Evolutionary conservation across 2,113 vertebrate genomes (phyloP).

Genomic region (Apodemus speciosus): DNA sequence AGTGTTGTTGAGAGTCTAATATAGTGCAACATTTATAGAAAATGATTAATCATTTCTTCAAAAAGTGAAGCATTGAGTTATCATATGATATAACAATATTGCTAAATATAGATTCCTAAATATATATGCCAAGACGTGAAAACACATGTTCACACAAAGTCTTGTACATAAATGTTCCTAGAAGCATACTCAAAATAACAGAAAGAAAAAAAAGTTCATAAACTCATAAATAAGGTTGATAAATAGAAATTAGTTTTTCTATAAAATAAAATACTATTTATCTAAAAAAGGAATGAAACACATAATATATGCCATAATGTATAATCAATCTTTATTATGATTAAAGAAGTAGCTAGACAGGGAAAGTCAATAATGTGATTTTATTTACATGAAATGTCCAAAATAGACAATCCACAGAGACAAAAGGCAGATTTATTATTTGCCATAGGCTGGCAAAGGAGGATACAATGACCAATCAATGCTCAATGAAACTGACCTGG

Average conservation of each 20-base stretch:
- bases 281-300: constrained; percentile 16
- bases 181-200: background rate
- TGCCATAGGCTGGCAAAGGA: background rate
- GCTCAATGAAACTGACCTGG: background rate
- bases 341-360: background rate
- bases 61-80: constrained; percentile 9
- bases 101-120: background rate
- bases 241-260: background rate
- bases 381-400: background rate
- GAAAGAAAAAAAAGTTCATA: background rate
- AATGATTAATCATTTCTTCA: constrained; percentile 4
- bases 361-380: background rate
- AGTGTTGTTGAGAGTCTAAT: background rate
- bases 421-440: background rate
- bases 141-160: background rate
- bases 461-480: background rate
- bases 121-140: background rate
- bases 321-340: background rate
- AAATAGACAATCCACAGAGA: background rate
- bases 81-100: background rate
- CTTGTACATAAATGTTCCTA: too few species aligned
- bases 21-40: background rate
- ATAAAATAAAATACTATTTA: constrained; percentile 14
- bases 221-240: background rate
- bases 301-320: background rate